Evolutionary conservation across 1,140 invertebrate species (phyloP).

Genomic region (Limonius californicus): DNA sequence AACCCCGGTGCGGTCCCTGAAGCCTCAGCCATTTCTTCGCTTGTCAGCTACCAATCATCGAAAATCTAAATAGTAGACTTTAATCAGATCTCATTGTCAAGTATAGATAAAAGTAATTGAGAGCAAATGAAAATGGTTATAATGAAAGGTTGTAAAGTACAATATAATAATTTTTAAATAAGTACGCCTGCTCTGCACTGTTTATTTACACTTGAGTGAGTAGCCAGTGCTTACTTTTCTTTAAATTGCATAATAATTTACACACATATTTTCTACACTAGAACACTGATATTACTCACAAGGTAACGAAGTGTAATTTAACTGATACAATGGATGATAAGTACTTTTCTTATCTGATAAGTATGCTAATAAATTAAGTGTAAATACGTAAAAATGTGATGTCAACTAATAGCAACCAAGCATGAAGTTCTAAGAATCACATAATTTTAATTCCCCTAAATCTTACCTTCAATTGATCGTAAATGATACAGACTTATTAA

Average conservation of each 20-base stretch:
- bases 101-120: not conserved
- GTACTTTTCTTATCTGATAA: slow-evolving; percentile 8
- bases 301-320: not conserved
- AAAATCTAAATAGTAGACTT: not conserved
- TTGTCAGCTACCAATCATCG: slow-evolving; percentile 20
- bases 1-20: slow-evolving; percentile 53
- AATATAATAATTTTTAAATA: not conserved
- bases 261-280: not conserved
- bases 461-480: not conserved
- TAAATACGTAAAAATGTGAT: not conserved
- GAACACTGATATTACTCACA: not conserved
- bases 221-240: not conserved
- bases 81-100: no score
- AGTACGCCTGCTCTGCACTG: not conserved
- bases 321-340: not conserved
- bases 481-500: not conserved
- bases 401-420: not conserved
- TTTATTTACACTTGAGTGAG: not conserved
- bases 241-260: not conserved
- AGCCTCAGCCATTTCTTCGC: slow-evolving; percentile 38
- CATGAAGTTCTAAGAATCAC: not conserved
- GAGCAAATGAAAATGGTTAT: not conserved
- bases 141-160: not conserved
- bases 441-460: not conserved
- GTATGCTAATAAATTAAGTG: not conserved